A percentile compares a stretch with the other conserved stretches of the same genome.
Evolutionary conservation across 2,113 vertebrate species (phyloP).

Genomic region (Carassius gibelio): DNA sequence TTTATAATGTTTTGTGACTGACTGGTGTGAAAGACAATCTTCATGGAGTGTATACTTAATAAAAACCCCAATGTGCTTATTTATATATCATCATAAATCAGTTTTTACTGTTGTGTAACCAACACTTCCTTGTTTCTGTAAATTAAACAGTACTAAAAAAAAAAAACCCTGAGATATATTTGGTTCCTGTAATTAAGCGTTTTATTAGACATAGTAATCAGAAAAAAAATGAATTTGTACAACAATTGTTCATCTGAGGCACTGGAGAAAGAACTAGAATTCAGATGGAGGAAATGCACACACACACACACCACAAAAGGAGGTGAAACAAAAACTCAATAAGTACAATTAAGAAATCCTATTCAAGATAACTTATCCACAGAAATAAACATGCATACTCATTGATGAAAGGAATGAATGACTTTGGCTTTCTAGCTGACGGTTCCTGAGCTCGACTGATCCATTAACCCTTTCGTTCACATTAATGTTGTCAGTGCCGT

Average conservation of each 20-base stretch:
- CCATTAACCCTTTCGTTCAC: constrained; percentile 18
- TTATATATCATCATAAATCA: constrained; percentile 10
- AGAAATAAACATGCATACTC: constrained; percentile 19
- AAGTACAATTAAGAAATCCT: constrained; percentile 8
- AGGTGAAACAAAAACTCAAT: constrained; percentile 27
- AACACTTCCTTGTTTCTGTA: neutral
- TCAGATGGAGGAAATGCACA: neutral
- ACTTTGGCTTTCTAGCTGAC: constrained; percentile 29
- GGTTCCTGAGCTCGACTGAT: constrained; percentile 49
- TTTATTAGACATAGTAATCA: constrained; percentile 36
- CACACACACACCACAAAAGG: neutral
- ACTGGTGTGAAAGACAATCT: neutral
- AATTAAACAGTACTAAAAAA: neutral
- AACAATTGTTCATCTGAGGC: constrained; percentile 40
- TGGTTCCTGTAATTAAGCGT: constrained; percentile 39
- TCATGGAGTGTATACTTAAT: neutral
- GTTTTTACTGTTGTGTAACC: neutral
- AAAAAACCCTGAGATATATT: neutral
- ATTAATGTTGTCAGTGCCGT: constrained; percentile 21
- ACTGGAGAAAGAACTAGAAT: neutral
- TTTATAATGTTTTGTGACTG: neutral
- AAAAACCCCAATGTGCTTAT: neutral
- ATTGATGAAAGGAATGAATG: constrained; percentile 1
- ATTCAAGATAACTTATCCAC: neutral
- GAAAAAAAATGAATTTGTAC: constrained; percentile 41